Base-by-base conservation (phyloP, 2,888 invertebrate species). In the Stenurella melanura region DNA sequence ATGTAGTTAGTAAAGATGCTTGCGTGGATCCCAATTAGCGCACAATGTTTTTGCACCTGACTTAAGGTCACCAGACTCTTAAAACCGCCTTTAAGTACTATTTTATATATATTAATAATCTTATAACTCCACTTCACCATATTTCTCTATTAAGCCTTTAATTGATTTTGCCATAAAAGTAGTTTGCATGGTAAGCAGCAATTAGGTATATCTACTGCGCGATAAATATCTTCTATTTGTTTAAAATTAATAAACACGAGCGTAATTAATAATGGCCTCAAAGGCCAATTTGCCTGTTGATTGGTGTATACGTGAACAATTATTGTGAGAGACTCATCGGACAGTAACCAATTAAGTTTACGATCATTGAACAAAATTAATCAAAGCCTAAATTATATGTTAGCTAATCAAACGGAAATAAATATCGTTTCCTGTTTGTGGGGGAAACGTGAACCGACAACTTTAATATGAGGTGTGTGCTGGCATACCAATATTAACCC, bases 271-370 rank as follows among this genome's bases (percentile, higher is more conserved):
- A 70, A 58, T n/a, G 15, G n/a, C 19, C 19, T 26, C 58, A 42
- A 70, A 70, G 70, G 60, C 18, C 42, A 70, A 61, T 70, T 70
- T 70, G 56, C 70, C 38, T 50, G 70, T 19, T 70, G 70, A 70
- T 19, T 70, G 60, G 60, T 38, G 60, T 60, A 12, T 38, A 60
- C 17, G 18, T 42, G 64, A n/a, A 61, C 61, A 61, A 61, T 68
- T 60, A 34, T 26, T 58, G n/a, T 38, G 18, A 19, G 17, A 21
- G 60, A 61, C 26, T 42, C 38, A 17, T 50, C 34, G 21, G 38
- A 76, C 76, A 77, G 71, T 77, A 50, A 66, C 73, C 77, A 77
- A 77, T 77, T 77, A 74, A 69, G 69, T 74, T 74, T 30, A 70
- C 50, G 61, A 72, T 77, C 77, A 61, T 77, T 74, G 60, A 72